Base-by-base conservation (phyloP, 2,888 invertebrate genomes). In the Hypomecis punctinalis region DNA sequence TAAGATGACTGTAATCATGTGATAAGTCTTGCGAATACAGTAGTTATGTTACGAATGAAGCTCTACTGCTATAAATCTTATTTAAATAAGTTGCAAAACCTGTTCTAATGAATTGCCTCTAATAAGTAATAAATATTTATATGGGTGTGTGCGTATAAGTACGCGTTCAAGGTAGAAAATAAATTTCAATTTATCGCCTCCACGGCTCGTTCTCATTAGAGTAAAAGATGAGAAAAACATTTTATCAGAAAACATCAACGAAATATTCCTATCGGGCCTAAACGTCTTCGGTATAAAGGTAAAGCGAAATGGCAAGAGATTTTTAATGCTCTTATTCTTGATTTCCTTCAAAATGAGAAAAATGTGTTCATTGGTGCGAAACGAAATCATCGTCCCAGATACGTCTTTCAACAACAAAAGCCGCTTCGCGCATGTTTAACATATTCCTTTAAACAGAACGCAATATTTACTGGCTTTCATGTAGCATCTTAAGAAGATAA, bases 281-380 rank as follows among this genome's bases (percentile, higher is more conserved):
- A 65, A 84, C 58, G 63, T 52, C 57, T 83, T 75, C 72, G 72
- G 72, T 76, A 79, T 80, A 84, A 84, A 83, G 76, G 76, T 77
- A 79, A 81, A 74, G 78, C 75, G 77, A 83, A 87, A 86, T 80
- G 83, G 80, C 80, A 81, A 74, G 67, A 83, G 75, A 76, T 81
- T 85, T 77, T 86, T 88, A 89, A 89, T 87, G 84, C 81, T 85
- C 82, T 84, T 85, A 84, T 80, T 79, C 81, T 81, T 86, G 86
- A 85, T 86, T 86, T 84, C 83, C 76, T 76, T 80, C 76, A 82
- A 85, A 88, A 85, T 84, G 81, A 80, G 82, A 85, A 88, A 88
- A 89, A 89, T 86, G 86, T 86, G 86, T 86, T 90, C 87, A 86
- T 85, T 86, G 89, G 84, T 67, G 86, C 81, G 89, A 83, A 88